phyloP scores from a whole-genome alignment of 2,888 invertebrate species.

The Hemistola chrysoprasaria region DNA sequence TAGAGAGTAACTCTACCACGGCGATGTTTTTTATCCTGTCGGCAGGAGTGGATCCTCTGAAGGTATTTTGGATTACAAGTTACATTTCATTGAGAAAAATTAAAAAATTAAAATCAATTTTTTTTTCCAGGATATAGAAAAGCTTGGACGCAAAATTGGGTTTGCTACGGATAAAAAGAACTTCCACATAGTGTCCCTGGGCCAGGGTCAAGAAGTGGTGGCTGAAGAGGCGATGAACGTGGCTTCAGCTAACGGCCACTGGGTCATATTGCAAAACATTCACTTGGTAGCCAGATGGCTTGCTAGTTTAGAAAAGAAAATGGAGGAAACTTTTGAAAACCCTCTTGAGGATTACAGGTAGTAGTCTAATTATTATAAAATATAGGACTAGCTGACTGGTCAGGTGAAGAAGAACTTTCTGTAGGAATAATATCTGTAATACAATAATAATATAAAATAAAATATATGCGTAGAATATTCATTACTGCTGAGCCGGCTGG shows the following conservation, averaged over 20 bases:
- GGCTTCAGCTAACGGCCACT: slow-evolving; percentile 90
- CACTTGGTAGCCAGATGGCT: slow-evolving; percentile 96
- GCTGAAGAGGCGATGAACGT: slow-evolving; percentile 93
- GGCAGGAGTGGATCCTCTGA: slow-evolving; percentile 96
- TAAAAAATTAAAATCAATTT: not conserved
- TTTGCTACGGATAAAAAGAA: slow-evolving; percentile 90
- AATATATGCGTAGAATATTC: slow-evolving; percentile 82
- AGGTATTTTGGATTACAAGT: too few species aligned
- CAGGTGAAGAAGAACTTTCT: too few species aligned
- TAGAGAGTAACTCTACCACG: slow-evolving; percentile 91
- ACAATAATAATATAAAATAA: slow-evolving; percentile 42
- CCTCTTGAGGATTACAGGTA: slow-evolving; percentile 84
- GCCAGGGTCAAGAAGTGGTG: slow-evolving; percentile 96
- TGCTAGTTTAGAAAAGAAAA: slow-evolving; percentile 93
- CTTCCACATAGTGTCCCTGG: slow-evolving; percentile 96
- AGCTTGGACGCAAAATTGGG: slow-evolving; percentile 90
- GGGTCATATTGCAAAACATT: slow-evolving; percentile 97
- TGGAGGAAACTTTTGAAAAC: slow-evolving; percentile 89
- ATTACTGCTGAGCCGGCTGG: slow-evolving; percentile 94
- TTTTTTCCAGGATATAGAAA: slow-evolving; percentile 89
- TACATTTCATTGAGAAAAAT: too few species aligned
- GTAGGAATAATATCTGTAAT: too few species aligned
- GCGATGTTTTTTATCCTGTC: slow-evolving; percentile 97
- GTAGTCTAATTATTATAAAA: too few species aligned
- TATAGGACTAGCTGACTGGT: too few species aligned